Base-by-base conservation (phyloP, 1,140 invertebrate genomes). In the Onthophagus taurus region DNA sequence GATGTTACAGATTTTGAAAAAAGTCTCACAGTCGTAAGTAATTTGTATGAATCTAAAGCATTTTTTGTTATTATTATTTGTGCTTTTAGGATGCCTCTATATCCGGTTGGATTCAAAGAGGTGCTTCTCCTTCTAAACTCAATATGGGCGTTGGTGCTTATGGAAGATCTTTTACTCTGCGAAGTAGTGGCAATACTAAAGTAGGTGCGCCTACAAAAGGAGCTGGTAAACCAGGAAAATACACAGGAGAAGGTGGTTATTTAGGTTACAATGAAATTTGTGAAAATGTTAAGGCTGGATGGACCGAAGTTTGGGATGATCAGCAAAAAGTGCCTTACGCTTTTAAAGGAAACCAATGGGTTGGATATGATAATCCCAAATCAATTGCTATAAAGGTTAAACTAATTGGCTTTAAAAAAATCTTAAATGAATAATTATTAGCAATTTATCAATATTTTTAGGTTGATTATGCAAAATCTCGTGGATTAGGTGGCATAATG, bases 261-360 rank as follows among this genome's bases (percentile, higher is more conserved):
- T 67, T 86, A 35, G 80, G 84, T 16, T 93, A 84, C 57, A 84
- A 89, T 57, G 87, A 92, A 55, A 33, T 33, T 33, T 33, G 31
- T 16, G 31, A 33, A 16, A 14, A 26, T 7, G 7, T 14, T 33
- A 33, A 33, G 14, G 31, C 6, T 49, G 50, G 42, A 31, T 45
- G 47, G 47, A 48, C 43, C 47, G 47, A 33, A 16, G 12, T 41
- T 35, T 52, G 34, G 18, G 42, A 9, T 36, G 42, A 33, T n/a
- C 2, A 33, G 8, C 31, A 43, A 13, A 2, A 47, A 30, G 38
- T 43, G 5, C 45, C 50, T 3, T 61, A 53, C 31, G 52, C 52
- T 11, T 44, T 26, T 20, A 43, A 23, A 8, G 53, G 45, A 0
- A 44, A 53, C 44, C 52, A 54, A 29, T 58, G 58, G 58, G 42